Evolutionary conservation across 2,797 vertebrate species (phyloP).

Genomic region (Cryptoblepharus egeriae): DNA sequence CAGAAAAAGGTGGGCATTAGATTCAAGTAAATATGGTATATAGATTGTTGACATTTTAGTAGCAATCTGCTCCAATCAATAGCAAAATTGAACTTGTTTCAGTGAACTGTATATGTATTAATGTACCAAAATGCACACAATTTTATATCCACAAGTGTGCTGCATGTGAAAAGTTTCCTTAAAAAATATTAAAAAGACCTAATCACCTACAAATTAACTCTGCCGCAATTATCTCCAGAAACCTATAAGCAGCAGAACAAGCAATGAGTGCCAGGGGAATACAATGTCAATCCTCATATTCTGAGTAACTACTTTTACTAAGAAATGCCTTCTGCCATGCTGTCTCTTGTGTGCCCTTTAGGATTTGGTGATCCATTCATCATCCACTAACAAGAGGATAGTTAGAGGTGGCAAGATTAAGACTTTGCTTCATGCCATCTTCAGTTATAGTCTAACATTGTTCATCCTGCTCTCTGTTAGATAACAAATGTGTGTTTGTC

Average conservation of each 20-base stretch:
- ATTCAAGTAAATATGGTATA: too few species aligned
- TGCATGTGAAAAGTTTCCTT: constrained; percentile 10
- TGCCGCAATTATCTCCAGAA: constrained; percentile 6
- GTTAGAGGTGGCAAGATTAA: background rate
- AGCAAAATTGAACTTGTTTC: background rate
- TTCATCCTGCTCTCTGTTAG: background rate
- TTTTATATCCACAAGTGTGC: background rate
- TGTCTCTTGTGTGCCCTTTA: constrained; percentile 4
- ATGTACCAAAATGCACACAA: background rate
- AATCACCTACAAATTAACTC: background rate
- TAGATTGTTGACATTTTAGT: too few species aligned
- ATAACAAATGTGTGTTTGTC: background rate
- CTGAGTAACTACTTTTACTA: constrained; percentile 22
- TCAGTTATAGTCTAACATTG: background rate
- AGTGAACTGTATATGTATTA: background rate
- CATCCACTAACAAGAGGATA: background rate
- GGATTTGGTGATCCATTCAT: constrained; percentile 10
- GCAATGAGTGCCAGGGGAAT: constrained; percentile 8
- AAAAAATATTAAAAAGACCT: background rate
- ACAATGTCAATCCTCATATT: constrained; percentile 3
- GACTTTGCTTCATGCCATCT: constrained; percentile 5
- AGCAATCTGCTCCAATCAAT: background rate
- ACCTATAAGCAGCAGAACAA: background rate
- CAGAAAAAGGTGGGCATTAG: too few species aligned
- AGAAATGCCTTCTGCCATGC: constrained; percentile 30